Base-by-base conservation (phyloP, 2,797 vertebrate genomes). In the Leptatherina wallacei region DNA sequence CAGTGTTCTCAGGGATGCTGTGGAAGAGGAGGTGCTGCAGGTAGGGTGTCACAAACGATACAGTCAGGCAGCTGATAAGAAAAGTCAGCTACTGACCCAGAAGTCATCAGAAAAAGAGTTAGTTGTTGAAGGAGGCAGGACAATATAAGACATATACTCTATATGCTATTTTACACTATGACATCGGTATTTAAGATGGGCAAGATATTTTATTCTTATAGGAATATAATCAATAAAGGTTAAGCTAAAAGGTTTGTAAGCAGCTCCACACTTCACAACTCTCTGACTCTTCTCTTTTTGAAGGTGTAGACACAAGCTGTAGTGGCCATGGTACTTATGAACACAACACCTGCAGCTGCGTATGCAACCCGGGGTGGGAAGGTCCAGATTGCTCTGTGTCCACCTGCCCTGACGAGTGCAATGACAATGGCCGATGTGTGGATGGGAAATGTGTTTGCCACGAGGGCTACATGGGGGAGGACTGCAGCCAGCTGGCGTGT, bases 311-410 rank as follows among this genome's bases (percentile, higher is more conserved):
- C 86, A 91, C 66, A 0, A 92, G 69, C 75, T 97, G 97, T 67
- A 95, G 94, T 0, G 94, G 92, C 44, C 93, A 91, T 0, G 96
- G 97, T 1, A 92, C 85, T 6, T 96, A 95, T 81, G 86, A 92
- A 6, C 85, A 71, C 0, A 90, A 92, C 52, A 91, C 89, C 1
- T 96, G 96, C 82, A 91, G 90, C 85, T 98, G 96, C 88, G 79
- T 85, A 68, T 97, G 97, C 58, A 85, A 95, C 3, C 63, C 89
- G 0, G 96, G 96, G 61, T 97, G 97, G 96, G 95, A 95, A 83
- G 96, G 96, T 32, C 87, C 88, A 0, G 89, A 93, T 65, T 98
- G 97, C 81, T 95, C 95, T 4, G 75, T 4, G 32, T 95, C 95
- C 14, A 58, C 93, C 82, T 98, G 96, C 78, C 96, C 95, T 0